phyloP scores from a whole-genome alignment of 2,888 invertebrate species.

The Meganola albula region DNA sequence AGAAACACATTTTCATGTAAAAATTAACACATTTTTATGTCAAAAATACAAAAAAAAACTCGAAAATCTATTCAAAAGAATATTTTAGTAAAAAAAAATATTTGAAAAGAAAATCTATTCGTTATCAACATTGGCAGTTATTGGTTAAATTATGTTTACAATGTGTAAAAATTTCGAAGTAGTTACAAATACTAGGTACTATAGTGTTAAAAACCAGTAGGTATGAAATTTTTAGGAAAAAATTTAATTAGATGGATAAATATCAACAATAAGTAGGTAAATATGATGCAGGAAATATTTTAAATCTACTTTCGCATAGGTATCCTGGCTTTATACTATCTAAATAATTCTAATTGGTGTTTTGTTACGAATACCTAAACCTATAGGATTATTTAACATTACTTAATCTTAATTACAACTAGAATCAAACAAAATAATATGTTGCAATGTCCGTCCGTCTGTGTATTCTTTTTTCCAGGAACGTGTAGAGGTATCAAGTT shows the following conservation, averaged over 20 bases:
- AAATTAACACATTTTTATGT: too few species aligned
- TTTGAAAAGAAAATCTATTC: too few species aligned
- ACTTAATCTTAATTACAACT: conserved; percentile 24
- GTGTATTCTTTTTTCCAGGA: too few species aligned
- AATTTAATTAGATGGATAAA: conserved; percentile 38
- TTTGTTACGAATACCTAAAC: conserved; percentile 51
- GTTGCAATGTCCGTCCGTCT: too few species aligned
- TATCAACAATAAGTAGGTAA: conserved; percentile 33
- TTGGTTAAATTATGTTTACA: conserved; percentile 24
- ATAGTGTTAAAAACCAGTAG: conserved; percentile 37
- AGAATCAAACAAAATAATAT: conserved; percentile 17
- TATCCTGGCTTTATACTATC: conserved; percentile 37
- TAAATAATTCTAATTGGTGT: conserved; percentile 65
- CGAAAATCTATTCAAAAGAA: too few species aligned
- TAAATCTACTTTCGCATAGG: too few species aligned
- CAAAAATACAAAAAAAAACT: too few species aligned
- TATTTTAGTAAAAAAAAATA: too few species aligned
- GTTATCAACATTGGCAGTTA: conserved; percentile 36
- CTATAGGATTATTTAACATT: conserved; percentile 39
- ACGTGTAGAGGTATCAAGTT: too few species aligned
- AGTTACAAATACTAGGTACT: conserved; percentile 43
- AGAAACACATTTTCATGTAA: too few species aligned
- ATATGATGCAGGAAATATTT: conserved; percentile 38
- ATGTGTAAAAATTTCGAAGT: conserved; percentile 41
- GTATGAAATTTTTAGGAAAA: conserved; percentile 39